These are phyloP conservation scores for Podargus strigoides DNA, from an alignment of 2,797 vertebrate species.

Conservation along the genomic window DNA sequence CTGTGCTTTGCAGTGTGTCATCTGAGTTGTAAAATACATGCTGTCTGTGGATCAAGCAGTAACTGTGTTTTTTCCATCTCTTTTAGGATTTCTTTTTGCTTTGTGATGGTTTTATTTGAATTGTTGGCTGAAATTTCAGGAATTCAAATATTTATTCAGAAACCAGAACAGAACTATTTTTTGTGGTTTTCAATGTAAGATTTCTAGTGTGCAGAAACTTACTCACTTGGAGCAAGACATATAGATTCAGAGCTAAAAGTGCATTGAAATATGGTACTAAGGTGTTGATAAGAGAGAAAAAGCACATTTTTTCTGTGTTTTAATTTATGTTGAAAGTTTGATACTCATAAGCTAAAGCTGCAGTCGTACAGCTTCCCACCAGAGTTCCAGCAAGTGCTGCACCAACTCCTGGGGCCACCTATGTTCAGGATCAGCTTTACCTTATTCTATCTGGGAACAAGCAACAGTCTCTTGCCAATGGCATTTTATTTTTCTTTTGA, in stretches of 20 bases:
- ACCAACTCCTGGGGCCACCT: neutral
- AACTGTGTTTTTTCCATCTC: neutral
- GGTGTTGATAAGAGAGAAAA: neutral
- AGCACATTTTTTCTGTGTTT: neutral
- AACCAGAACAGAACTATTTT: neutral
- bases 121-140: neutral
- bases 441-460: neutral
- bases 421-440: neutral
- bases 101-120: neutral
- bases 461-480: neutral
- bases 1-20: neutral
- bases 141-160: neutral
- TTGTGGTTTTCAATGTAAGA: neutral
- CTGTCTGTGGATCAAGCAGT: neutral
- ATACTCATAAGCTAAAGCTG: fast-evolving
- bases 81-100: neutral
- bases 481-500: neutral
- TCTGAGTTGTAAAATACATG: neutral
- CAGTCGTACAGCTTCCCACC: neutral
- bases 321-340: neutral
- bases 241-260: neutral
- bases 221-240: neutral
- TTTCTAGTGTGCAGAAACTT: neutral
- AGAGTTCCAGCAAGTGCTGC: neutral
- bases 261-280: neutral